phyloP scores from a whole-genome alignment of 2,797 vertebrate genomes.

The Gouania willdenowi region DNA sequence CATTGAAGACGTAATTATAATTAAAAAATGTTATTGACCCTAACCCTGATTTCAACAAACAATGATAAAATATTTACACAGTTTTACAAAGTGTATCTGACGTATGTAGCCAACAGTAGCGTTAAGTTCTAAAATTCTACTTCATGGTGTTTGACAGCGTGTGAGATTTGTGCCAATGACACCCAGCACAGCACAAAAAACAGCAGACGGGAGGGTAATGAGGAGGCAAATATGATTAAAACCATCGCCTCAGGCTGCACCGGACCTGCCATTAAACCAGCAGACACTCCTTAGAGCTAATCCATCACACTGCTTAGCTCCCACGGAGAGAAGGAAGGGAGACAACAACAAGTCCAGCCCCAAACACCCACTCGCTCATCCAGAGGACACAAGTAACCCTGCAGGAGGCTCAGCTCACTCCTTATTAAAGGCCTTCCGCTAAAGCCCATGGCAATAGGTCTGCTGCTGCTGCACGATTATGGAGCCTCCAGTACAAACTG shows the following conservation, averaged over 20 bases:
- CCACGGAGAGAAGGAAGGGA: slow-evolving; percentile 49
- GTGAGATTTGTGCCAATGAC: slow-evolving; percentile 43
- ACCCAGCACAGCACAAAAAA: slow-evolving; percentile 46
- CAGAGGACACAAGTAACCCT: slow-evolving; percentile 48
- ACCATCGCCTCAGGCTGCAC: slow-evolving; percentile 68
- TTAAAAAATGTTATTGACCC: no score
- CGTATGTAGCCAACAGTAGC: no score
- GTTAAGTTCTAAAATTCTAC: background rate
- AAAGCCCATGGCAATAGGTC: slow-evolving; percentile 11
- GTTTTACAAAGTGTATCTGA: no score
- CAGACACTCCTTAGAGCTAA: slow-evolving; percentile 56
- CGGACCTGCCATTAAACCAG: slow-evolving; percentile 70
- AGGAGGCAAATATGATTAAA: slow-evolving; percentile 78
- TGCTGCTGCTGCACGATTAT: background rate
- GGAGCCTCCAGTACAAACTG: slow-evolving; percentile 8
- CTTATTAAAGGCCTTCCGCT: slow-evolving; percentile 57
- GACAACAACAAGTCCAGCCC: slow-evolving; percentile 39
- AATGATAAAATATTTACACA: no score
- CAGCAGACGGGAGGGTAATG: slow-evolving; percentile 73
- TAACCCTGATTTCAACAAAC: no score
- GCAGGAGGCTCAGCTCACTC: slow-evolving; percentile 40
- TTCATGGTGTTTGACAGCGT: slow-evolving; percentile 9
- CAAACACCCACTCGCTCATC: slow-evolving; percentile 27
- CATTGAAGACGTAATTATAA: no score
- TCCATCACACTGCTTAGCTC: slow-evolving; percentile 70